Base-by-base conservation (phyloP, 2,888 invertebrate species). In the Lithophane socia region DNA sequence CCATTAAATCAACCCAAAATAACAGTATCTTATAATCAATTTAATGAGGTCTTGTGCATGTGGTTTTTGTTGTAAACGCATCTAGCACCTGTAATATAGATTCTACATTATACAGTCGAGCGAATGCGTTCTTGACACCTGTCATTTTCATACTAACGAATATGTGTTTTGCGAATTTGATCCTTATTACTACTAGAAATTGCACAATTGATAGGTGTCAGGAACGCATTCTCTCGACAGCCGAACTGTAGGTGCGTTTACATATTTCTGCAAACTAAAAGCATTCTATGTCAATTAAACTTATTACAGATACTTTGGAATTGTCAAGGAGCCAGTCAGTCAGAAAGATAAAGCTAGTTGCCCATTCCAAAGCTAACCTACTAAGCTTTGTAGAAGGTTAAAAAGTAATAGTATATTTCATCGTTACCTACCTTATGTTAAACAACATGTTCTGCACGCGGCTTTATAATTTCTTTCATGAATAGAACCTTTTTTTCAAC, bases 401-500 rank as follows among this genome's bases (percentile, higher is more conserved):
- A 60, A 60, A 21, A 52, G 3, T 9, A 29, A 44, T 21, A 24
- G 0, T 9, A 9, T 42, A 13, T 49, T 4, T 12, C 8, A 21
- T 44, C n/a, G 10, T 24, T 18, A 24, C 13, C 9, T 29, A 8
- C 37, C 37, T 7, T 37, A 54, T 5, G 3, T 42, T n/a, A 66
- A 42, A 49, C 47, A 29, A 47, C 42, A 60, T 37, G 29, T 24
- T 71, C 66, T 74, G 67, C 3, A 68, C 56, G 24, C 24, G 8
- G 54, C 67, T 74, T 83, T 75, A 76, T 47, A 63, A 42, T 75
- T 80, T 66, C 10, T 76, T 76, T 73, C 58, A 63, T 42, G 29
- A 63, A 47, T 69, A 69, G 47, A 29, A 47, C n/a, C 68, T 52
- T 47, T 21, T 61, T 67, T 64, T 79, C 21, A 37, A 10, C n/a